Evolutionary conservation across 2,888 invertebrate species (phyloP), one percentile per base, ranked within the genome.

Genomic region (Hydraecia micacea): DNA sequence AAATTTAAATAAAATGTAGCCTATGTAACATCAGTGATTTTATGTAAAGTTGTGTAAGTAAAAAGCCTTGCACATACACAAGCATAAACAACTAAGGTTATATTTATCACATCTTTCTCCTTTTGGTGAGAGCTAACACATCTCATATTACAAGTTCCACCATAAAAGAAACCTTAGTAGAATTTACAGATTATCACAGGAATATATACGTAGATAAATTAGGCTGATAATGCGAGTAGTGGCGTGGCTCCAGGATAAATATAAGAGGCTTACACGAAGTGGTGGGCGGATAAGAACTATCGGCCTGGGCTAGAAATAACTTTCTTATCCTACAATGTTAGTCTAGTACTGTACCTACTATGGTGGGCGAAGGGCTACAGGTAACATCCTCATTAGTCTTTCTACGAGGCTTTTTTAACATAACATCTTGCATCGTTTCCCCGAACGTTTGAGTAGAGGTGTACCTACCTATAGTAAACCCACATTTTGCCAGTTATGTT

Each of bases 231-330:
- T 60, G 67, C 60, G 18, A 67, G 65, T 71, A 68, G 73, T 73
- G 65, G 67, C 75, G 49, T 42, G 62, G 62, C 73, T 52, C 63
- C n/a, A 60, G 83, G 73, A 86, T 84, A 82, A 81, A 79, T 73
- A 55, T 73, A 79, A 73, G 74, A 75, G 84, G 86, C 80, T 80
- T 71, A 75, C 60, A 73, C 39, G 46, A 71, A 71, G 68, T 70
- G 28, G 86, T 86, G 80, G 84, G 84, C 74, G 87, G 87, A 72
- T 86, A 86, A 76, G 75, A 80, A 71, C 67, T 83, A 74, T 76
- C 80, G 32, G 62, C 76, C 42, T 70, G 25, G 52, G 67, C 73
- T 79, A 21, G 75, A 86, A 84, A 84, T 86, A 86, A 58, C 86
- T 84, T 81, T 85, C 73, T 63, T 76, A 73, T 74, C 49, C 66